These are phyloP conservation scores for Gnatocerus cornutus DNA, from an alignment of 2,888 invertebrate genomes.

Conservation along the genomic window DNA sequence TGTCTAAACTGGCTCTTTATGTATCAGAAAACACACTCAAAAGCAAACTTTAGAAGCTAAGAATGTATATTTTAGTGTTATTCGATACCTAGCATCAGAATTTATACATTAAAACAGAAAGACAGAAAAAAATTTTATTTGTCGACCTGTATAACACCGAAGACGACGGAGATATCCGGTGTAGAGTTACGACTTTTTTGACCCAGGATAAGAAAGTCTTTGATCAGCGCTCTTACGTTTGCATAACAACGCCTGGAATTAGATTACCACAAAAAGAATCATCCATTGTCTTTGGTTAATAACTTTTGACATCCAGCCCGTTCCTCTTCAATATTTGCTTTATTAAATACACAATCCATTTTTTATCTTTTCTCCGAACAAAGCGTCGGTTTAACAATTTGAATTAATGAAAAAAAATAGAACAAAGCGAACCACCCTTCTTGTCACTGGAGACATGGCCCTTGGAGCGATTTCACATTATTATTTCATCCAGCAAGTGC, in stretches of 20 bases:
- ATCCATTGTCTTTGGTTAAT: neutral
- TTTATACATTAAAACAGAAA: too few species aligned
- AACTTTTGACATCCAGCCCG: constrained; percentile 9
- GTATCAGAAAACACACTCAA: too few species aligned
- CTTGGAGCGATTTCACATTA: constrained; percentile 28
- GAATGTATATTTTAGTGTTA: too few species aligned
- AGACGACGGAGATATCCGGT: too few species aligned
- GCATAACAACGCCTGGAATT: neutral
- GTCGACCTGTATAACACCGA: too few species aligned
- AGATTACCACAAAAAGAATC: neutral
- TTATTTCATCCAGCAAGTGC: constrained; percentile 36
- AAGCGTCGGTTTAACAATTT: constrained; percentile 8
- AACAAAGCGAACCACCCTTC: constrained; percentile 22
- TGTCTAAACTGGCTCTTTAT: too few species aligned
- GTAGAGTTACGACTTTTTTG: too few species aligned
- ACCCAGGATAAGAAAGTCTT: too few species aligned
- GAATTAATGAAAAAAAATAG: constrained; percentile 26
- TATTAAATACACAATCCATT: constrained; percentile 8
- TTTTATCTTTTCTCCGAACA: constrained; percentile 2
- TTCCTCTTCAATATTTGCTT: constrained; percentile 11
- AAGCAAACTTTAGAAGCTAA: too few species aligned
- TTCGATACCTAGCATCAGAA: too few species aligned
- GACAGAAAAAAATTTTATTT: too few species aligned
- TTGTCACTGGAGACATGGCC: constrained; percentile 13
- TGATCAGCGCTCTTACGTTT: neutral